Evolutionary conservation across 2,888 invertebrate species (phyloP).

Genomic region (Amblyjoppa proteus): DNA sequence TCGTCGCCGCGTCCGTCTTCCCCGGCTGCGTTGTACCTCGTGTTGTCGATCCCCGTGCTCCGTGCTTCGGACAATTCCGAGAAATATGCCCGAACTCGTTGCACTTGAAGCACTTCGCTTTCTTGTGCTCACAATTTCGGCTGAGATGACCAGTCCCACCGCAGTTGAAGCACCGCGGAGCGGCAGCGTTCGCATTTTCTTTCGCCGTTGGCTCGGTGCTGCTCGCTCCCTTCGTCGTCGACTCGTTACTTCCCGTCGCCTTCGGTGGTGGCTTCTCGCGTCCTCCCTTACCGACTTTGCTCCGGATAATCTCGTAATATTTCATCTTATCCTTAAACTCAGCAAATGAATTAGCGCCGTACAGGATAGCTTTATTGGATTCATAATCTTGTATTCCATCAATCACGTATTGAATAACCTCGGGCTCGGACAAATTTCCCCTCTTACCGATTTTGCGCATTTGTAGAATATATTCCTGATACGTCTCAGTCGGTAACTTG

Average conservation of each 20-base stretch:
- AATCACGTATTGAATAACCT: constrained; percentile 39
- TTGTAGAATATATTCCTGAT: constrained; percentile 35
- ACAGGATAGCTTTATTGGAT: constrained; percentile 25
- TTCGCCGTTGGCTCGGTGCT: not conserved
- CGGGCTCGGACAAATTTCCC: constrained; percentile 22
- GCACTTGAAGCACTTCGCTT: constrained; percentile 71
- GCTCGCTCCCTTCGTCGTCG: not conserved
- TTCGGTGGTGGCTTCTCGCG: constrained; percentile 13
- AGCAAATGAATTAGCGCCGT: constrained; percentile 38
- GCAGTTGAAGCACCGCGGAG: constrained; percentile 68
- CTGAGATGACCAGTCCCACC: constrained; percentile 62
- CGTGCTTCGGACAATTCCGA: constrained; percentile 43
- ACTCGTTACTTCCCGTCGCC: not conserved
- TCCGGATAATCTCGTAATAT: constrained; percentile 36
- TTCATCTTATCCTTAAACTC: constrained; percentile 32
- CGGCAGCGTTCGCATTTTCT: not conserved
- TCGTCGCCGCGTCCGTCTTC: constrained; percentile 6
- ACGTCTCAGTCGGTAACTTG: constrained; percentile 27
- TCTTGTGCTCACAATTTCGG: constrained; percentile 63
- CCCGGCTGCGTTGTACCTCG: not conserved
- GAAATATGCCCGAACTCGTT: constrained; percentile 68
- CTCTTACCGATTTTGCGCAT: constrained; percentile 46
- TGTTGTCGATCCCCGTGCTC: not conserved
- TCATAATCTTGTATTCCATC: constrained; percentile 44
- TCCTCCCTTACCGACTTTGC: constrained; percentile 9